Conservation (phyloP, 2,113 vertebrate species). For the Python bivittatus region DNA sequence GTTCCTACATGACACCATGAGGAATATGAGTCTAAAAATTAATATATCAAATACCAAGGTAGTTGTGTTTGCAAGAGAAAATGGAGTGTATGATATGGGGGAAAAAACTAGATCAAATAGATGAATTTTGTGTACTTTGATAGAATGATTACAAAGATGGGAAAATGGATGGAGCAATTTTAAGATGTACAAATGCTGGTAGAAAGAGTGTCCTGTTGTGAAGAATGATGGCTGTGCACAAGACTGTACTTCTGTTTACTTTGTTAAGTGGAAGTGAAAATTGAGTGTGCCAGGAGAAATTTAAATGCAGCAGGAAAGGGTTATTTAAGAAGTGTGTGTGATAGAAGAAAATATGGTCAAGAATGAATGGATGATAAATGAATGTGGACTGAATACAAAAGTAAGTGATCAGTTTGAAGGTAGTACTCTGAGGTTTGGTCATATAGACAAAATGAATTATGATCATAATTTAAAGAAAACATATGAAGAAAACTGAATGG, state of each 20-base stretch:
- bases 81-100: neutral
- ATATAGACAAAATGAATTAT: neutral
- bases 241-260: neutral
- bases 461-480: neutral
- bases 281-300: neutral
- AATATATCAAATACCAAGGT: neutral
- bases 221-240: neutral
- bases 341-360: neutral
- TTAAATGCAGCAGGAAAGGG: neutral
- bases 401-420: neutral
- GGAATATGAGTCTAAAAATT: neutral
- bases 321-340: neutral
- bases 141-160: neutral
- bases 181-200: no score
- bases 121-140: neutral
- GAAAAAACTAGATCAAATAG: neutral
- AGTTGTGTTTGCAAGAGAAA: neutral
- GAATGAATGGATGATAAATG: neutral
- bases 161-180: neutral
- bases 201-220: neutral
- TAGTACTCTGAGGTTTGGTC: neutral
- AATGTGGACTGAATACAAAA: neutral
- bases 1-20: neutral
- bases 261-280: neutral
- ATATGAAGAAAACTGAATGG: neutral